Percentiles rank a stretch among this genome's conserved stretches.
Conservation (phyloP, 2,797 vertebrate genomes). For the Mus caroli region DNA sequence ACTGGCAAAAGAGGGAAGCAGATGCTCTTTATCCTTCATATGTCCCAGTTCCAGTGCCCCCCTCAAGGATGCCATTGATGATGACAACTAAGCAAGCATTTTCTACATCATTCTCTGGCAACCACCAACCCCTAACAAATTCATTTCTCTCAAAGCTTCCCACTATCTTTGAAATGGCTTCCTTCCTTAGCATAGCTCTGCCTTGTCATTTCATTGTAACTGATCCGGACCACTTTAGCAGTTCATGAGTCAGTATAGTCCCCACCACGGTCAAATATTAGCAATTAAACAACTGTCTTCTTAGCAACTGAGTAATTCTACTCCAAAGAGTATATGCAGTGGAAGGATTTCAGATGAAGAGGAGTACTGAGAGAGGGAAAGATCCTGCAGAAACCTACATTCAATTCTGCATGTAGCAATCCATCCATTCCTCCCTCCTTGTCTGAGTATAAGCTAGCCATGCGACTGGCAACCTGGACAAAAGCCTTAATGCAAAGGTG, state of each 20-base stretch:
- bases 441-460: slow-evolving; percentile 18
- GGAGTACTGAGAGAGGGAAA: neutral
- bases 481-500: slow-evolving; percentile 54
- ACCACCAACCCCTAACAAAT: neutral
- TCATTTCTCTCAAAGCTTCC: neutral
- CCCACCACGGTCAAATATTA: slow-evolving; percentile 42
- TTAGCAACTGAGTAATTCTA: slow-evolving; percentile 46
- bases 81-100: slow-evolving; percentile 2
- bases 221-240: slow-evolving; percentile 10
- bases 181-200: slow-evolving; percentile 31
- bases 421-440: neutral
- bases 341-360: slow-evolving; percentile 47
- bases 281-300: slow-evolving; percentile 64
- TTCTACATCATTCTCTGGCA: neutral
- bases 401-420: slow-evolving; percentile 4
- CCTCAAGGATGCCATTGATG: neutral
- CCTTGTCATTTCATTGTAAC: slow-evolving; percentile 50
- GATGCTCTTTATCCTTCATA: slow-evolving; percentile 32
- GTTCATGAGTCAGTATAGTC: slow-evolving; percentile 25
- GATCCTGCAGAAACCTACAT: neutral
- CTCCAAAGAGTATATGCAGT: slow-evolving; percentile 53
- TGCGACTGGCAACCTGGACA: slow-evolving; percentile 5
- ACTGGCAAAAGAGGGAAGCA: slow-evolving; percentile 40
- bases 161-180: neutral
- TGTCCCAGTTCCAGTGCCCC: neutral